Conservation (phyloP, 2,888 invertebrate genomes). For the Drosophila colorata region DNA sequence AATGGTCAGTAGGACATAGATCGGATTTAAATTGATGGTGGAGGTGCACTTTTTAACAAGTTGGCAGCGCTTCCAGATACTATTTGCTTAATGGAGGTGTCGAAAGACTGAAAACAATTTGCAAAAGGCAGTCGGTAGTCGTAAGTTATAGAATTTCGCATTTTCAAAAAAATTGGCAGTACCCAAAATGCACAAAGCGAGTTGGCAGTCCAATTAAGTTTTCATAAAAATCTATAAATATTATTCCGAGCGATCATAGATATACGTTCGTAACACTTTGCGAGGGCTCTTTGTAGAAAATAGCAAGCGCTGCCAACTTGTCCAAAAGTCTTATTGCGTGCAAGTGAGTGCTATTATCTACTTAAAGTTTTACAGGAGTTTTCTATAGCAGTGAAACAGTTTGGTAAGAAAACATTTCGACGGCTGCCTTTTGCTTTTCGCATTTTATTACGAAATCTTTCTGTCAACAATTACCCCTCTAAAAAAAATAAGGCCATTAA, state of each 20-base stretch:
- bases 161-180: background rate
- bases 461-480: conserved; percentile 44
- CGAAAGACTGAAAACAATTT: no score
- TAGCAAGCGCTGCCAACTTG: no score
- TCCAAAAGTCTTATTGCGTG: no score
- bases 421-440: background rate
- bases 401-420: no score
- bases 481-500: conserved; percentile 23
- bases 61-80: conserved; percentile 8
- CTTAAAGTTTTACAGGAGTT: no score
- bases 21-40: background rate
- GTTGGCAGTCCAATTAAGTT: background rate
- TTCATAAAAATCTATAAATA: no score
- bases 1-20: background rate
- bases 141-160: no score
- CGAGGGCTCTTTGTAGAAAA: no score
- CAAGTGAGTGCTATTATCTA: no score
- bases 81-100: background rate
- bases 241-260: no score
- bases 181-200: background rate
- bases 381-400: no score
- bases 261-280: no score
- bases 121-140: background rate
- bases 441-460: conserved; percentile 47
- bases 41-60: conserved; percentile 5